Percentiles rank a stretch among this genome's conserved stretches.
phyloP scores from a whole-genome alignment of 2,888 invertebrate genomes.

The Tubiluchus corallicola region DNA sequence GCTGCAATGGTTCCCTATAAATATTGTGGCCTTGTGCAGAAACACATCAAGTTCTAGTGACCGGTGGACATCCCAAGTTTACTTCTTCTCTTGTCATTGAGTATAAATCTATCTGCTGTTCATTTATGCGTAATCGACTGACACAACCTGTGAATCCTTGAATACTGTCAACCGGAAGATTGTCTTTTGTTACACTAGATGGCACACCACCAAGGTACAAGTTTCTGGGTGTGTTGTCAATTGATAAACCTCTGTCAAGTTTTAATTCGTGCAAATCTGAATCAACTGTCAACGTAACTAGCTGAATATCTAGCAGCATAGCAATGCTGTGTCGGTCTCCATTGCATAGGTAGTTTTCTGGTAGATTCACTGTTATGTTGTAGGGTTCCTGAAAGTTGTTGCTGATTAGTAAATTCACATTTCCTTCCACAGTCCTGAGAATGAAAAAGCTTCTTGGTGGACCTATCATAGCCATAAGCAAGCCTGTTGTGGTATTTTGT shows the following conservation, averaged over 20 bases:
- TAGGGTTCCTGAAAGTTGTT: neutral
- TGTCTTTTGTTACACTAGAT: neutral
- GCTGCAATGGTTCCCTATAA: too few relatives aligned
- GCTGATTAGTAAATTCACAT: neutral
- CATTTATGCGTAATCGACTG: neutral
- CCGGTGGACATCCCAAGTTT: neutral
- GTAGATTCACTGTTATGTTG: constrained; percentile 1
- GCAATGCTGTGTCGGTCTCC: neutral
- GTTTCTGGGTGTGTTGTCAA: neutral
- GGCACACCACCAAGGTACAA: neutral
- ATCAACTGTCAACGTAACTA: neutral
- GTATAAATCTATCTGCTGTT: neutral
- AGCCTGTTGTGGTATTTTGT: neutral
- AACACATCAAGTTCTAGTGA: too few relatives aligned
- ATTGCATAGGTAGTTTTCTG: neutral
- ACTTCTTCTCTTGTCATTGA: neutral
- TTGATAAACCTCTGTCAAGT: neutral
- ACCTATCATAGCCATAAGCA: neutral
- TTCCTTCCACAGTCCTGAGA: neutral
- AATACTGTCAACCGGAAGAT: neutral
- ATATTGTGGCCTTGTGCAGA: too few relatives aligned
- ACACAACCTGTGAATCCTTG: neutral
- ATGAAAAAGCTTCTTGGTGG: neutral
- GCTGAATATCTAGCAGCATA: neutral
- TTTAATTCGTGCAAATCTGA: neutral